These are phyloP conservation scores for Paracentrotus lividus DNA, from an alignment of 53 echinoderm and acorn worm genomes.

Conservation along the genomic window DNA sequence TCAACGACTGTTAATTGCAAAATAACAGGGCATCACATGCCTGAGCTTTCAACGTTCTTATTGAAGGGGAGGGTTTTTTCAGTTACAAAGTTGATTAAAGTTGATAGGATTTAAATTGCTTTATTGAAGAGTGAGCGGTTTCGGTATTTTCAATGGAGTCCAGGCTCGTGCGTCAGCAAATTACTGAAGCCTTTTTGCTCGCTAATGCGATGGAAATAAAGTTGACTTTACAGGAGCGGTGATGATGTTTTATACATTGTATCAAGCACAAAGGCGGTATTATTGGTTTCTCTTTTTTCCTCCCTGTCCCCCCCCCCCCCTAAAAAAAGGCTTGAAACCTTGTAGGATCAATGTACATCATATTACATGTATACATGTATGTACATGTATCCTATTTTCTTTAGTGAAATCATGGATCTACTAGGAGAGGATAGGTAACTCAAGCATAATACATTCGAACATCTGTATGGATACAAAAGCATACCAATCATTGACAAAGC, in stretches of 20 bases:
- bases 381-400: too few species aligned
- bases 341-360: too few species aligned
- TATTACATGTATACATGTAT: too few species aligned
- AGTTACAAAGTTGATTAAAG: slow-evolving; percentile 4
- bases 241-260: neutral
- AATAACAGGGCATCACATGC: neutral
- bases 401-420: too few species aligned
- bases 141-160: neutral
- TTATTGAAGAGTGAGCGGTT: slow-evolving; percentile 9
- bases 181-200: slow-evolving; percentile 3
- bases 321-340: too few species aligned
- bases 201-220: neutral
- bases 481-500: too few species aligned
- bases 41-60: neutral
- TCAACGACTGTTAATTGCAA: slow-evolving; percentile 32
- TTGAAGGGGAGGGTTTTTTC: neutral
- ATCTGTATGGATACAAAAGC: too few species aligned
- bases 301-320: too few species aligned
- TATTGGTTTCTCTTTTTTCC: neutral
- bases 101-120: slow-evolving; percentile 47
- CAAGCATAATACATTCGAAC: too few species aligned
- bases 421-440: too few species aligned
- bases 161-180: slow-evolving; percentile 25
- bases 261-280: neutral
- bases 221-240: neutral